phyloP scores from a whole-genome alignment of 2,888 invertebrate genomes.

The Megamerina dolium region DNA sequence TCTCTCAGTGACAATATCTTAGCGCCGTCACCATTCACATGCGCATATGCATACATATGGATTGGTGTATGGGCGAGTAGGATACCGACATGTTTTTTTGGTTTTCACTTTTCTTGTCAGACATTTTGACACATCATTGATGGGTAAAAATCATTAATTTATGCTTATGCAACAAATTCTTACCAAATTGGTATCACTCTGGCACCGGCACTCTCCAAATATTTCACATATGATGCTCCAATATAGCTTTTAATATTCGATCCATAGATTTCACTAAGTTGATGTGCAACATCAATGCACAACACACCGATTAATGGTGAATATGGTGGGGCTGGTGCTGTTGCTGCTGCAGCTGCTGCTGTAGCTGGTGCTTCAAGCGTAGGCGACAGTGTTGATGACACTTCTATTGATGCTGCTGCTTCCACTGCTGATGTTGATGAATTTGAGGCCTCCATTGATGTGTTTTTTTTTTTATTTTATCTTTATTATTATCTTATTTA shows the following conservation, averaged over 20 bases:
- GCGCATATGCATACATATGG: too few species aligned
- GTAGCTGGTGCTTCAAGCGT: neutral
- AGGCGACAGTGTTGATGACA: too few species aligned
- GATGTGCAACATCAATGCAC: conserved; percentile 60
- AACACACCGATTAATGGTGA: conserved; percentile 63
- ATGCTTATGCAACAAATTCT: conserved; percentile 27
- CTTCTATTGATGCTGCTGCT: too few species aligned
- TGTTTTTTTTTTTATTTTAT: too few species aligned
- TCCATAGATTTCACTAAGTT: conserved; percentile 53
- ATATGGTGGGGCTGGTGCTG: neutral
- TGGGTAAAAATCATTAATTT: neutral
- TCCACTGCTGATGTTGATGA: too few species aligned
- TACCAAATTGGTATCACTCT: conserved; percentile 76
- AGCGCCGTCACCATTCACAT: too few species aligned
- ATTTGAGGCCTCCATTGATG: too few species aligned
- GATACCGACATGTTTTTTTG: neutral
- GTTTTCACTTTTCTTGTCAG: neutral
- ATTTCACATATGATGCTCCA: conserved; percentile 79
- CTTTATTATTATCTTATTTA: too few species aligned
- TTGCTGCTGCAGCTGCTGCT: neutral
- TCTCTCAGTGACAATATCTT: too few species aligned
- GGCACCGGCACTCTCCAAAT: conserved; percentile 76
- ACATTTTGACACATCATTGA: neutral
- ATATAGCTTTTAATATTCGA: conserved; percentile 63
- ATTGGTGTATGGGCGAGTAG: neutral